Evolutionary conservation across 2,888 invertebrate species (phyloP).

Genomic region (Serrognathus titanus): DNA sequence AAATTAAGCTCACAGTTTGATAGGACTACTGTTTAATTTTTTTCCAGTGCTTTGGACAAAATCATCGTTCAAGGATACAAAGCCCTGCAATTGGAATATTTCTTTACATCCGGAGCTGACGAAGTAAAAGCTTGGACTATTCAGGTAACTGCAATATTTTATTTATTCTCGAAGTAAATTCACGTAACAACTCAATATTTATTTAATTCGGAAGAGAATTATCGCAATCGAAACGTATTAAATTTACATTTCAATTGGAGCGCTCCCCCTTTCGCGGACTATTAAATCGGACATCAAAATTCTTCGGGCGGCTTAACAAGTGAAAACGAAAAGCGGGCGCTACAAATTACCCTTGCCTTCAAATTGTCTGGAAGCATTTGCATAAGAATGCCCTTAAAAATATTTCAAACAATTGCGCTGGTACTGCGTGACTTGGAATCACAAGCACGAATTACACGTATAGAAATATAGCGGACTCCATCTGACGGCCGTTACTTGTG

Average conservation of each 20-base stretch:
- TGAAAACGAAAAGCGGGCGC: slow-evolving; percentile 3
- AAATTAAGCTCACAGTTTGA: neutral
- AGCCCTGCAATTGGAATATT: slow-evolving; percentile 92
- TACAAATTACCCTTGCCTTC: slow-evolving; percentile 33
- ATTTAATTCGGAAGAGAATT: neutral
- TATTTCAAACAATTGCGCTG: slow-evolving; percentile 18
- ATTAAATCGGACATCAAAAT: slow-evolving; percentile 16
- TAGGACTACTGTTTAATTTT: neutral
- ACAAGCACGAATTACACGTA: neutral
- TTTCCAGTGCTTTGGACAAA: slow-evolving; percentile 86
- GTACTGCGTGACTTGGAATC: slow-evolving; percentile 1
- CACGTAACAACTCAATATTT: neutral
- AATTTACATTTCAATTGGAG: slow-evolving; percentile 20
- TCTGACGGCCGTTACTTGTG: neutral
- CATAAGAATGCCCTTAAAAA: slow-evolving; percentile 38
- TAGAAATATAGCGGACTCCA: neutral
- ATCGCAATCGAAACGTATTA: neutral
- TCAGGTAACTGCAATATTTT: slow-evolving; percentile 61
- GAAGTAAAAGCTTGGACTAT: slow-evolving; percentile 99
- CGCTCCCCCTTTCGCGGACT: slow-evolving; percentile 8
- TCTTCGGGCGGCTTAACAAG: slow-evolving; percentile 10
- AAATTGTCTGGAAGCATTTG: slow-evolving; percentile 46
- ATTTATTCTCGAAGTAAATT: neutral
- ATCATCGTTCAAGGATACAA: slow-evolving; percentile 98
- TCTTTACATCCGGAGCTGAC: slow-evolving; percentile 96